Percentiles rank a stretch among this genome's conserved stretches.
Conservation (phyloP, 2,797 vertebrate species). For the Thunnus albacares region DNA sequence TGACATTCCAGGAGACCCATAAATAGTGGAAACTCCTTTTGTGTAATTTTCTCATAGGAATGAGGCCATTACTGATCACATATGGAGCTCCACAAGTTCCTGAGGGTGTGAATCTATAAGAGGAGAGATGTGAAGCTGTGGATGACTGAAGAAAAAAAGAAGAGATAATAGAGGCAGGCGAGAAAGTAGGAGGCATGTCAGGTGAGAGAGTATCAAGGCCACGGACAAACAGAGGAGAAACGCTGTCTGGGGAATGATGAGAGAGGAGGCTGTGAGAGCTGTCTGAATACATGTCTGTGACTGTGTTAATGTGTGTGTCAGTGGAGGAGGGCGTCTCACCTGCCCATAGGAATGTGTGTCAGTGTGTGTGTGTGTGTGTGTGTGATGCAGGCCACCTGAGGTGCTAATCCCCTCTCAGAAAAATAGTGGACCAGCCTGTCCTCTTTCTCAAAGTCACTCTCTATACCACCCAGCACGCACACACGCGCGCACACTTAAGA, state of each 20-base stretch:
- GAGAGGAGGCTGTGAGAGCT: slow-evolving; percentile 29
- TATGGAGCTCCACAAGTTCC: not conserved
- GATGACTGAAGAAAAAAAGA: not conserved
- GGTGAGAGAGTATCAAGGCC: slow-evolving; percentile 40
- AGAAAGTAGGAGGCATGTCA: not conserved
- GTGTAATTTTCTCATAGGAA: not conserved
- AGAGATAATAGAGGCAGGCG: not conserved
- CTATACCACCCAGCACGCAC: slow-evolving; percentile 38
- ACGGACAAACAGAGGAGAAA: slow-evolving; percentile 52
- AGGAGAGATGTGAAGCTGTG: not conserved
- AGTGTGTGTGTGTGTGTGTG: slow-evolving; percentile 30
- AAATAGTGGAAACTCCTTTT: not conserved
- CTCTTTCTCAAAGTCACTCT: slow-evolving; percentile 74
- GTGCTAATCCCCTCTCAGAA: slow-evolving; percentile 67
- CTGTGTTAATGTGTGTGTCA: slow-evolving; percentile 42
- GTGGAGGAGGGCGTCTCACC: slow-evolving; percentile 25
- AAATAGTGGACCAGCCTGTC: slow-evolving; percentile 56
- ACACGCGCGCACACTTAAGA: slow-evolving; percentile 46
- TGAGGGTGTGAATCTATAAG: slow-evolving; percentile 24
- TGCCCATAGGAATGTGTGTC: slow-evolving; percentile 46
- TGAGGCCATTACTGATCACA: not conserved
- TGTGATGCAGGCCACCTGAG: slow-evolving; percentile 49
- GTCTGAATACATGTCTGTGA: slow-evolving; percentile 53
- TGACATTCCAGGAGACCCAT: too few species aligned
- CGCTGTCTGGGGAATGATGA: slow-evolving; percentile 25